Conservation (phyloP, 2,888 invertebrate species). For the Aphidoletes aphidimyza region DNA sequence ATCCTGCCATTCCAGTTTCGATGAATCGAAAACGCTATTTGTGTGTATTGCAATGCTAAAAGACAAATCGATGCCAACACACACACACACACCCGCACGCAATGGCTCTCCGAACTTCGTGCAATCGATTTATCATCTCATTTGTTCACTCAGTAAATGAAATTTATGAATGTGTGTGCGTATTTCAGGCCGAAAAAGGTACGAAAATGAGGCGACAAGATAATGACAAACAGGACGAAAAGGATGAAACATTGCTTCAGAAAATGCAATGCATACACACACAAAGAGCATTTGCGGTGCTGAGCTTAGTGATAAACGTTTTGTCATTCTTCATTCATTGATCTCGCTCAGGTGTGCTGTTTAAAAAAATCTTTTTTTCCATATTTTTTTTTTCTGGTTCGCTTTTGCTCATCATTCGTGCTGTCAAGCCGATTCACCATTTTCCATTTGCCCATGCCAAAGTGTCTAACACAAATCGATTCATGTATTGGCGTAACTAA, state of each 20-base stretch:
- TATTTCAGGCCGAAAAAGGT: background rate
- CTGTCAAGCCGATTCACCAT: background rate
- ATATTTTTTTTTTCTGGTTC: background rate
- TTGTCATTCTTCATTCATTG: conserved; percentile 54
- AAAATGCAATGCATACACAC: background rate
- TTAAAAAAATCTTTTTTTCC: too few relatives aligned
- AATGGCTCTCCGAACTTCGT: too few relatives aligned
- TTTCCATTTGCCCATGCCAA: background rate
- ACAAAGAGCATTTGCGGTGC: conserved; percentile 33
- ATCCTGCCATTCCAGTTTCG: background rate
- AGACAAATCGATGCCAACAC: conserved; percentile 46
- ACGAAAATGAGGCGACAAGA: background rate
- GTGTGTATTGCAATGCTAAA: background rate
- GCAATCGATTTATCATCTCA: conserved; percentile 50
- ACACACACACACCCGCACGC: background rate
- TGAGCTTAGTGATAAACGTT: conserved; percentile 40
- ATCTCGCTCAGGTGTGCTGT: conserved; percentile 51
- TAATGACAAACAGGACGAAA: background rate
- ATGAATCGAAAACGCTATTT: background rate
- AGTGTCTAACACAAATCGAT: conserved; percentile 35
- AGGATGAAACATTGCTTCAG: background rate
- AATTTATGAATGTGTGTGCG: too few relatives aligned
- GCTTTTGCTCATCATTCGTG: background rate
- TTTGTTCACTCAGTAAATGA: conserved; percentile 29
- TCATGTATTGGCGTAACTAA: background rate